Evolutionary conservation across 30 jellyfish, hydroid and myxozoan genomes (phyloP).

Genomic region (Aurelia sp.): DNA sequence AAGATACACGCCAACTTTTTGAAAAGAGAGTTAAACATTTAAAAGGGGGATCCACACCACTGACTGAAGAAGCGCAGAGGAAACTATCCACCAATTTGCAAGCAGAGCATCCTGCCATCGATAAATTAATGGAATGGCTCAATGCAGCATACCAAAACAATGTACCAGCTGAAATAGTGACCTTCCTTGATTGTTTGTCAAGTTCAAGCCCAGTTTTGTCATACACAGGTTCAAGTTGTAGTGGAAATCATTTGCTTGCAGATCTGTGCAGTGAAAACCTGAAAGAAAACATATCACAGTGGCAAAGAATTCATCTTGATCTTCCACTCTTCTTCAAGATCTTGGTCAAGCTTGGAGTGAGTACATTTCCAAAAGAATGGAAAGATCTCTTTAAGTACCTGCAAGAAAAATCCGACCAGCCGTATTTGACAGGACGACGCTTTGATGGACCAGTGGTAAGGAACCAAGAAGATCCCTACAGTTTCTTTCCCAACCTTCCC

Average conservation of each 20-base stretch:
- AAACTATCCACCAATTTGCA: too few species aligned
- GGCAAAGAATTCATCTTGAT: conserved; percentile 1
- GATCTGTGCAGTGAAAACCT: background rate
- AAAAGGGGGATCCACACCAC: too few species aligned
- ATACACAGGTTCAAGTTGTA: conserved; percentile 4
- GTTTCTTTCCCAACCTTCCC: conserved; percentile 11
- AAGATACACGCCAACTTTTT: too few species aligned
- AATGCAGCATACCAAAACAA: background rate
- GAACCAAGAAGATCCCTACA: conserved; percentile 5
- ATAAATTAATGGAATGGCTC: too few species aligned
- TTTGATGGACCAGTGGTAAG: conserved; percentile 11
- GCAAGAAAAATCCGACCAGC: background rate
- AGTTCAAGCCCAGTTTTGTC: conserved; percentile 6
- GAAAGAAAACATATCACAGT: background rate
- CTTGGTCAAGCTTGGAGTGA: background rate
- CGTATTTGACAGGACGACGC: background rate
- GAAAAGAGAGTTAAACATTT: too few species aligned
- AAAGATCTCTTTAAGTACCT: background rate
- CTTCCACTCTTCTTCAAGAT: conserved; percentile 9
- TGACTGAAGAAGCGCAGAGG: too few species aligned
- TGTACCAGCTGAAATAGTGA: background rate
- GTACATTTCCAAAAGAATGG: background rate
- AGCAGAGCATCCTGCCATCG: too few species aligned
- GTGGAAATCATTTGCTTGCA: conserved; percentile 7
- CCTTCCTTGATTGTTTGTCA: conserved; percentile 11